These are phyloP conservation scores for Plectrocnemia conspersa DNA, from an alignment of 1,140 invertebrate species.

Conservation along the genomic window DNA sequence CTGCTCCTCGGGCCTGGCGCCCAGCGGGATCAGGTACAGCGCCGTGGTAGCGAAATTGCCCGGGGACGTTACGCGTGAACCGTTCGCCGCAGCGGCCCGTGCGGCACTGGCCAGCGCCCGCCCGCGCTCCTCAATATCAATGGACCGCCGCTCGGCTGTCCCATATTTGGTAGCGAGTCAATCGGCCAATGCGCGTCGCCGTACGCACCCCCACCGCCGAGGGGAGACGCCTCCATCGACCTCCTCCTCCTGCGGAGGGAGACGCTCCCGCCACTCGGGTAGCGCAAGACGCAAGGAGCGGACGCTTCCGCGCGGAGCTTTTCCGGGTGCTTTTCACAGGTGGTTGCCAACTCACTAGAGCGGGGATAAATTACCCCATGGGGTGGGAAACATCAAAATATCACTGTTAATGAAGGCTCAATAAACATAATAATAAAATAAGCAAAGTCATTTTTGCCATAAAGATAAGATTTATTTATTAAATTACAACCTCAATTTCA, in stretches of 20 bases:
- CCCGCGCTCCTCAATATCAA: conserved; percentile 50
- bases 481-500: too few species aligned
- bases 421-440: too few species aligned
- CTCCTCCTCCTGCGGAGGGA: conserved; percentile 6
- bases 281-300: too few species aligned
- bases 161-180: conserved; percentile 51
- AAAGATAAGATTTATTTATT: too few species aligned
- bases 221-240: conserved; percentile 28
- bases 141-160: conserved; percentile 50
- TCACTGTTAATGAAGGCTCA: too few species aligned
- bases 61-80: conserved; percentile 37
- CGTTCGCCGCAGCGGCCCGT: conserved; percentile 47
- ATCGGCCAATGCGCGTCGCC: conserved; percentile 40
- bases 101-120: conserved; percentile 50
- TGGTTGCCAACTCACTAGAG: too few species aligned
- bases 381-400: too few species aligned
- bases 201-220: conserved; percentile 35
- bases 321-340: too few species aligned
- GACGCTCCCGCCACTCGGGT: conserved; percentile 2
- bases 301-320: neutral
- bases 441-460: too few species aligned
- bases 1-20: conserved; percentile 52
- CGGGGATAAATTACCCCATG: too few species aligned
- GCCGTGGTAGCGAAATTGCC: conserved; percentile 39
- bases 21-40: conserved; percentile 49